Conservation (phyloP, 2,797 vertebrate genomes). For the Aulostomus chinensis region DNA sequence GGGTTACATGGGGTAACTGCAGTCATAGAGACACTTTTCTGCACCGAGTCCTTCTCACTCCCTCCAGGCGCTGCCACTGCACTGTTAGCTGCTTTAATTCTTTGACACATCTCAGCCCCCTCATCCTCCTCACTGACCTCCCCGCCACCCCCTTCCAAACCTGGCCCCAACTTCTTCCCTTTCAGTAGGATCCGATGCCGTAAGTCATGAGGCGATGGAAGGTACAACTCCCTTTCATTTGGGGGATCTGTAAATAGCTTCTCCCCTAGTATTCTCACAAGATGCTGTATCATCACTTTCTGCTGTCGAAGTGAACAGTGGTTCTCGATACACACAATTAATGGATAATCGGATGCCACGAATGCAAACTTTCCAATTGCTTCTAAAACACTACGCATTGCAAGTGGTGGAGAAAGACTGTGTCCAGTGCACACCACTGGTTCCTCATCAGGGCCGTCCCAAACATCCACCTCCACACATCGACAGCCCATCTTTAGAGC, state of each 20-base stretch:
- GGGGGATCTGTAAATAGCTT: slow-evolving; percentile 81
- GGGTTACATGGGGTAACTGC: slow-evolving; percentile 23
- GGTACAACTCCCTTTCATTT: slow-evolving; percentile 80
- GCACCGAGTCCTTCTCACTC: slow-evolving; percentile 56
- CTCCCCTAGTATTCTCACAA: slow-evolving; percentile 85
- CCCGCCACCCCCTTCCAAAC: slow-evolving; percentile 79
- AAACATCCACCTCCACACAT: slow-evolving; percentile 91
- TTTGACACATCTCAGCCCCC: slow-evolving; percentile 88
- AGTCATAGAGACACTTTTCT: slow-evolving; percentile 53
- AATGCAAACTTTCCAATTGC: slow-evolving; percentile 90
- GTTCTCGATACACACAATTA: slow-evolving; percentile 92
- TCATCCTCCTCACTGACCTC: slow-evolving; percentile 94
- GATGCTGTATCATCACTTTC: slow-evolving; percentile 86
- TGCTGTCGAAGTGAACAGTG: slow-evolving; percentile 91
- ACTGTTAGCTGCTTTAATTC: slow-evolving; percentile 64
- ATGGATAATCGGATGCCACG: slow-evolving; percentile 88
- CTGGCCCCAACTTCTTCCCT: slow-evolving; percentile 84
- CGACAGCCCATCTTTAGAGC: slow-evolving; percentile 95
- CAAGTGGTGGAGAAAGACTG: slow-evolving; percentile 87
- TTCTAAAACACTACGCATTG: slow-evolving; percentile 87
- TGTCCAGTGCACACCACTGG: slow-evolving; percentile 91
- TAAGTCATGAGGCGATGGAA: slow-evolving; percentile 87
- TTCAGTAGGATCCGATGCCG: slow-evolving; percentile 89
- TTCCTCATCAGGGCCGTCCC: slow-evolving; percentile 89
- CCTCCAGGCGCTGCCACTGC: slow-evolving; percentile 48